phyloP scores from a whole-genome alignment of 1,140 invertebrate genomes.

The Heliothis subflexa region DNA sequence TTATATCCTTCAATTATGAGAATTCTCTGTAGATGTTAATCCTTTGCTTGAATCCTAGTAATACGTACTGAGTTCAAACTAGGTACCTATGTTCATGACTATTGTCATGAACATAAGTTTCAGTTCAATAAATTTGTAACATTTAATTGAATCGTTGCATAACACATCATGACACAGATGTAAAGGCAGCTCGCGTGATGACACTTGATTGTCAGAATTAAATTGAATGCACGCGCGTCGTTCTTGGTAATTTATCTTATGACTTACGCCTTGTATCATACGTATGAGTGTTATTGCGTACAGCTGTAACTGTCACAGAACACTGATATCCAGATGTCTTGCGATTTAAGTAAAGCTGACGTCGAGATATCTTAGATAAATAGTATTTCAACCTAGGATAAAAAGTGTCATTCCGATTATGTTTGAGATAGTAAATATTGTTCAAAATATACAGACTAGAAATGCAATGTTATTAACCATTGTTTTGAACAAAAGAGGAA shows the following conservation, averaged over 20 bases:
- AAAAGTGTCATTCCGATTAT: neutral
- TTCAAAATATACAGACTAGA: neutral
- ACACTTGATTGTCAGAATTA: constrained; percentile 65
- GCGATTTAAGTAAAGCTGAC: constrained; percentile 5
- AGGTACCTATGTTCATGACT: constrained; percentile 1
- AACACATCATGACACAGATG: constrained; percentile 35
- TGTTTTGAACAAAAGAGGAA: constrained; percentile 29
- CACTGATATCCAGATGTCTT: neutral
- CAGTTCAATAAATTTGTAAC: constrained; percentile 20
- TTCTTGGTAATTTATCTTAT: constrained; percentile 60
- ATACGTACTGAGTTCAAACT: neutral
- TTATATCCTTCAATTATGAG: too few species aligned
- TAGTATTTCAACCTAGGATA: neutral
- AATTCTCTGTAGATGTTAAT: too few species aligned
- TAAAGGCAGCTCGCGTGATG: constrained; percentile 33
- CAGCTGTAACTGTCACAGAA: constrained; percentile 21
- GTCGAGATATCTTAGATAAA: constrained; percentile 1
- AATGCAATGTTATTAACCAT: neutral
- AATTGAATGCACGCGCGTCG: constrained; percentile 65
- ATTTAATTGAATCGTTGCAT: constrained; percentile 24
- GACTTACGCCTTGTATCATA: constrained; percentile 41
- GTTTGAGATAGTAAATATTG: neutral
- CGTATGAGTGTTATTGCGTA: constrained; percentile 14
- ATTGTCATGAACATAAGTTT: constrained; percentile 9
- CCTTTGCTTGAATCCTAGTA: too few species aligned